Evolutionary conservation across 53 echinoderm and acorn worm genomes (phyloP).

Genomic region (Zoroaster sp.): DNA sequence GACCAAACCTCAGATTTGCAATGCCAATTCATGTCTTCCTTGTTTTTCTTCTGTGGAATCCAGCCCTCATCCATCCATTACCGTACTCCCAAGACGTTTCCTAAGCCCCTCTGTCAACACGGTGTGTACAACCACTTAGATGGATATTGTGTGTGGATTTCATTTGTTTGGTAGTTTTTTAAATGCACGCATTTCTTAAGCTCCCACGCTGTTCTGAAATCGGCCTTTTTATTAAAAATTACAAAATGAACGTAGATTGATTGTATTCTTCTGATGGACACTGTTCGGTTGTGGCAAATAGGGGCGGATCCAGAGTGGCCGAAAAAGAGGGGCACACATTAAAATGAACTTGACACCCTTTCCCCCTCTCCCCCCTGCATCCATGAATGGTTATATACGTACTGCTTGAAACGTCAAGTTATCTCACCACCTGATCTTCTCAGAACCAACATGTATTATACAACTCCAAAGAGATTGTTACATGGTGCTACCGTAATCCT

Average conservation of each 20-base stretch:
- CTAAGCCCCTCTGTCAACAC: conserved; percentile 30
- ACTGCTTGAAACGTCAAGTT: no score
- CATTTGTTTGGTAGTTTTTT: conserved; percentile 22
- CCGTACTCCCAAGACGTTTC: neutral
- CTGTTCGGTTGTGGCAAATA: neutral
- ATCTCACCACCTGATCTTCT: no score
- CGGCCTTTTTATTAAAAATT: neutral
- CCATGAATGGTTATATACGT: no score
- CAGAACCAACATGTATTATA: no score
- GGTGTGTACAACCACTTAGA: neutral
- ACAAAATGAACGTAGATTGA: neutral
- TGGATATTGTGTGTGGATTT: neutral
- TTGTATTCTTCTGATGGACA: neutral
- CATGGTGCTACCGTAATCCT: no score
- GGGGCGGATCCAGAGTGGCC: neutral
- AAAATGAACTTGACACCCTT: no score
- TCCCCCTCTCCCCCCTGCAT: no score
- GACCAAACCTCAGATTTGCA: conserved; percentile 17
- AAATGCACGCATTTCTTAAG: neutral
- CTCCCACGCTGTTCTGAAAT: neutral
- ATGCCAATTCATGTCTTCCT: neutral
- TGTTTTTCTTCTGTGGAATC: neutral
- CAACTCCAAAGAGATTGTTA: no score
- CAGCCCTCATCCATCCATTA: conserved; percentile 22
- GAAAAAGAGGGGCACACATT: neutral